Conservation (phyloP, 2,888 invertebrate species). For the Corythucha ciliata region DNA sequence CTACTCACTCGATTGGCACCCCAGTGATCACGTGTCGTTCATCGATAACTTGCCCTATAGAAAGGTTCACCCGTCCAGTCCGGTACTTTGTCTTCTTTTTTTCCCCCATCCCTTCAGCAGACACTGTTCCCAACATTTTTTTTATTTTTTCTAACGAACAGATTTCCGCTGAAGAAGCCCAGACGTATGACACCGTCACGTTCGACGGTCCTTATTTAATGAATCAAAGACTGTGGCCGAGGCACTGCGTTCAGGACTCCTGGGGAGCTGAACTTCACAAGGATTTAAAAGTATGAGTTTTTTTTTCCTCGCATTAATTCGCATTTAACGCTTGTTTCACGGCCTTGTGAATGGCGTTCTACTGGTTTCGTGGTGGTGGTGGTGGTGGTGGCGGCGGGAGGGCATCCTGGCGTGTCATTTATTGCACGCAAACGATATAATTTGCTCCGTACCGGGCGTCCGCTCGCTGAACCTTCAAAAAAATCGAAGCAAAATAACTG, state of each 20-base stretch:
- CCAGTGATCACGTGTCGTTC: conserved; percentile 90
- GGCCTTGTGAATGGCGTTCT: too few relatives aligned
- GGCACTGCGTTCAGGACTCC: conserved; percentile 90
- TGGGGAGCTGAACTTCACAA: conserved; percentile 92
- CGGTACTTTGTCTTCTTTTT: conserved; percentile 45
- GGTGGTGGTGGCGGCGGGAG: too few relatives aligned
- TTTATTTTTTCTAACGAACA: too few relatives aligned
- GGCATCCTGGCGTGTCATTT: too few relatives aligned
- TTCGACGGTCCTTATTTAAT: conserved; percentile 72
- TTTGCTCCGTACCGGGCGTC: too few relatives aligned
- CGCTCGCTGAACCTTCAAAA: too few relatives aligned
- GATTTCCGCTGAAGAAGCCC: conserved; percentile 64
- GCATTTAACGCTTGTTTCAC: too few relatives aligned
- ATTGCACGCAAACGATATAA: too few relatives aligned
- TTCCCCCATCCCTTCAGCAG: background rate
- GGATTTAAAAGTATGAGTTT: conserved; percentile 65
- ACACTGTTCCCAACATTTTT: too few relatives aligned
- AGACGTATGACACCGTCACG: conserved; percentile 83
- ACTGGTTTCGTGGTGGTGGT: too few relatives aligned
- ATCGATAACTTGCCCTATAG: conserved; percentile 79
- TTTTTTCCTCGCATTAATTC: too few relatives aligned
- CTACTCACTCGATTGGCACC: conserved; percentile 97
- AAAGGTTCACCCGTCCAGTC: conserved; percentile 61
- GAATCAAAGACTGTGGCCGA: conserved; percentile 88
- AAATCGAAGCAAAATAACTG: too few relatives aligned